Evolutionary conservation across 2,888 invertebrate genomes (phyloP).

Genomic region (Rotaria sp.): DNA sequence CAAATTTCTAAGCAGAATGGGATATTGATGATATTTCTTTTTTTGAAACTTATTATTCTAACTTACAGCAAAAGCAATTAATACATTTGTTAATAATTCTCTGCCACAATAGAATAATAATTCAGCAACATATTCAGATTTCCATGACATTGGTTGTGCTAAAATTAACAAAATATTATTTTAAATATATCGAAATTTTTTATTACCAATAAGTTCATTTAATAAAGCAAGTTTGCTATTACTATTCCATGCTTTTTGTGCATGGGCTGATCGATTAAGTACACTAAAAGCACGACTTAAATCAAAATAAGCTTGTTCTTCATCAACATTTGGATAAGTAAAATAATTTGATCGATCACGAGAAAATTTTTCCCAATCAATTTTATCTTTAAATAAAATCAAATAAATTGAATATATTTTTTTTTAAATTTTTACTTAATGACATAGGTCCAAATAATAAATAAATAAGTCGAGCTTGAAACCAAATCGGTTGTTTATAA

Average conservation of each 20-base stretch:
- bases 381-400: background rate
- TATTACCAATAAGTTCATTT: background rate
- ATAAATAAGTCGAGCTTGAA: background rate
- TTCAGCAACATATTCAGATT: background rate
- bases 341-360: background rate
- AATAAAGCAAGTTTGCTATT: slow-evolving; percentile 14
- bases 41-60: too few species aligned
- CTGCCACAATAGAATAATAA: slow-evolving; percentile 11
- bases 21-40: too few species aligned
- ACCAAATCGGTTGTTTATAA: background rate
- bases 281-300: slow-evolving; percentile 18
- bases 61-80: slow-evolving; percentile 26
- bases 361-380: slow-evolving; percentile 16
- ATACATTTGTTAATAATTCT: background rate
- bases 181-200: background rate
- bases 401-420: background rate
- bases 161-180: background rate
- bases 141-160: slow-evolving; percentile 17
- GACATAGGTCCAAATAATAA: background rate
- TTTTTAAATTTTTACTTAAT: background rate
- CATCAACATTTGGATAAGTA: background rate
- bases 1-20: too few species aligned
- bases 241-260: slow-evolving; percentile 23
- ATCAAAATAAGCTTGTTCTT: slow-evolving; percentile 28
- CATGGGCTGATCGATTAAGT: background rate